These are phyloP conservation scores for Dryobota labecula DNA, from an alignment of 2,888 invertebrate species.

Conservation along the genomic window DNA sequence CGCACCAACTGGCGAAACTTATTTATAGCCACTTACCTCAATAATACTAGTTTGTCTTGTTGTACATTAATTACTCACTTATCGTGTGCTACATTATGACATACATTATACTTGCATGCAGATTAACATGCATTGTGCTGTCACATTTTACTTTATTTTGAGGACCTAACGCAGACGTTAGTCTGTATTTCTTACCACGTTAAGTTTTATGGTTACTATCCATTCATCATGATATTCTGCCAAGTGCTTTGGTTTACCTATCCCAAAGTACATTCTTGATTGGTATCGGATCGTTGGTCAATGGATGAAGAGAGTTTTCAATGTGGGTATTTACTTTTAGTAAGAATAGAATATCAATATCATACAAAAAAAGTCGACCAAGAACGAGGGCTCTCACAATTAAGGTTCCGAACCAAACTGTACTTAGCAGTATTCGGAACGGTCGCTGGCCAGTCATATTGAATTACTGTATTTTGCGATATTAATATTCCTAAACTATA, in stretches of 20 bases:
- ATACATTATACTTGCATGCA: constrained; percentile 22
- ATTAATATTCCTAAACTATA: neutral
- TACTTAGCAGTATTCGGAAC: neutral
- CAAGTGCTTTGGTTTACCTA: neutral
- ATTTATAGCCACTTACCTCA: constrained; percentile 82
- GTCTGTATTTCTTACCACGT: neutral
- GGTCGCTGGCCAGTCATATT: neutral
- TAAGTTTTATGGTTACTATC: neutral
- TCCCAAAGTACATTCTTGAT: neutral
- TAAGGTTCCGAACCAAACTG: neutral
- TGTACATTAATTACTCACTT: constrained; percentile 47
- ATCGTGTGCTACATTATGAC: constrained; percentile 23
- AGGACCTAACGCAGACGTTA: neutral
- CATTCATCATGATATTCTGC: neutral
- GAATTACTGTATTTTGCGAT: neutral
- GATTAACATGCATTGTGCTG: constrained; percentile 21
- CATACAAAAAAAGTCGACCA: neutral
- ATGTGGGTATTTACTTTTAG: neutral
- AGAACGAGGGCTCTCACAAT: neutral
- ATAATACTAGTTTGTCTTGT: constrained; percentile 73
- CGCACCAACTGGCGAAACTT: constrained; percentile 84
- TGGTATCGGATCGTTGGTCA: neutral
- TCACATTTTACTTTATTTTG: constrained; percentile 8
- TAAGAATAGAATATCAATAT: neutral
- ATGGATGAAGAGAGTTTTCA: neutral